Evolutionary conservation across 2,113 vertebrate species (phyloP).

Genomic region (Mystacornis crossleyi): DNA sequence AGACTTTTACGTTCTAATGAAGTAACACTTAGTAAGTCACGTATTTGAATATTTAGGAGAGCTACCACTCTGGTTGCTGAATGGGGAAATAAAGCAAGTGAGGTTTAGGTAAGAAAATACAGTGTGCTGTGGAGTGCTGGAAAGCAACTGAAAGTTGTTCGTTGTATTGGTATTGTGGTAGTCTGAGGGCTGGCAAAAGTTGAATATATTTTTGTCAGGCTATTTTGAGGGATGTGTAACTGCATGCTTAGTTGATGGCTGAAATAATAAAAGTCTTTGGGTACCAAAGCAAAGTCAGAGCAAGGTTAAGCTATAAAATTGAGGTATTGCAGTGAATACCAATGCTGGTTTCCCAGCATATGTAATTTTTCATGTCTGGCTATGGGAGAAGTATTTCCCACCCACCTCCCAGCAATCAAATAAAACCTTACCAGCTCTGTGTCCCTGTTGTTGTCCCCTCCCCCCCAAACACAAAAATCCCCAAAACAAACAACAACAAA

Average conservation of each 20-base stretch:
- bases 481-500: not conserved
- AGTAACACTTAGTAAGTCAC: not conserved
- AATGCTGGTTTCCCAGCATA: not conserved
- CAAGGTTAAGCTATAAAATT: not conserved
- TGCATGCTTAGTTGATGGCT: not conserved
- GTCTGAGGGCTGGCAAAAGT: not conserved
- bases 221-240: not conserved
- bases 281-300: not conserved
- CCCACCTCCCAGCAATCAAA: not conserved
- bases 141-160: not conserved
- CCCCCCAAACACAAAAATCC: too few species aligned
- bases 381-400: not conserved
- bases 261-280: not conserved
- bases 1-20: not conserved
- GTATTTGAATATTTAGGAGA: not conserved
- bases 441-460: not conserved
- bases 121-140: not conserved
- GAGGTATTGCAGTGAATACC: not conserved
- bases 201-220: not conserved
- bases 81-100: not conserved
- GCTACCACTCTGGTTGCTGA: not conserved
- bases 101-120: not conserved
- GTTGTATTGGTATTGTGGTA: not conserved
- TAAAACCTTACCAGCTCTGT: not conserved
- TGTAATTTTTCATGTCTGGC: not conserved